Conservation (phyloP, 2,797 vertebrate species). For the Siniperca undulata region DNA sequence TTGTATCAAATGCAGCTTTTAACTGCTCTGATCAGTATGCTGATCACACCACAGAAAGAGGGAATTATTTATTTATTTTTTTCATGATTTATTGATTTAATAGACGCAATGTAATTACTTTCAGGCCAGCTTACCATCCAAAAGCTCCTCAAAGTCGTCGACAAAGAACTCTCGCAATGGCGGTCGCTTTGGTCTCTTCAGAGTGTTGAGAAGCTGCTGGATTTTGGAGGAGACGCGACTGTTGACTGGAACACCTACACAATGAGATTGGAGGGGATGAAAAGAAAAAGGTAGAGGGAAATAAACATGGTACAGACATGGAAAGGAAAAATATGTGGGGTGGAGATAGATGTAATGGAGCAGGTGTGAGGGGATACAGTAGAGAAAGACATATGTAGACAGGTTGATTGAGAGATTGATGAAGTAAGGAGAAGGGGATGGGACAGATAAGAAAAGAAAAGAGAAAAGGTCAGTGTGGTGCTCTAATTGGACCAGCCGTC, state of each 20-base stretch:
- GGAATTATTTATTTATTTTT: slow-evolving; percentile 9
- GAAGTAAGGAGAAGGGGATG: slow-evolving; percentile 37
- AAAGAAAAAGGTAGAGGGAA: slow-evolving; percentile 33
- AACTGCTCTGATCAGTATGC: slow-evolving; percentile 20
- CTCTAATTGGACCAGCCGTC: slow-evolving; percentile 59
- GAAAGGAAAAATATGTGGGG: slow-evolving; percentile 14
- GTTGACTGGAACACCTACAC: slow-evolving; percentile 94
- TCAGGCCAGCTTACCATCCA: slow-evolving; percentile 89
- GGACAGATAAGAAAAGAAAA: slow-evolving; percentile 42
- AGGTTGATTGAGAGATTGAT: slow-evolving; percentile 54
- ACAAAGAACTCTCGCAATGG: slow-evolving; percentile 96
- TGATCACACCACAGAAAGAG: slow-evolving; percentile 9
- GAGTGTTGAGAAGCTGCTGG: slow-evolving; percentile 96
- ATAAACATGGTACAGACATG: slow-evolving; percentile 37
- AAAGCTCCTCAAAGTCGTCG: slow-evolving; percentile 95
- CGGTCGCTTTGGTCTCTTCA: slow-evolving; percentile 96
- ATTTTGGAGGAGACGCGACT: slow-evolving; percentile 98
- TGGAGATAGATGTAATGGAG: slow-evolving; percentile 18
- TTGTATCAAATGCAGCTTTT: background rate
- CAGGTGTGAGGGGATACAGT: background rate
- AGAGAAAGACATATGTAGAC: slow-evolving; percentile 23
- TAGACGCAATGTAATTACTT: slow-evolving; percentile 41
- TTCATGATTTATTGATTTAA: slow-evolving; percentile 46
- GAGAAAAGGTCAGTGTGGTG: slow-evolving; percentile 62
- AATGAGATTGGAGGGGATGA: slow-evolving; percentile 56